phyloP scores from a whole-genome alignment of 2,888 invertebrate species.

The Colletes collaris region DNA sequence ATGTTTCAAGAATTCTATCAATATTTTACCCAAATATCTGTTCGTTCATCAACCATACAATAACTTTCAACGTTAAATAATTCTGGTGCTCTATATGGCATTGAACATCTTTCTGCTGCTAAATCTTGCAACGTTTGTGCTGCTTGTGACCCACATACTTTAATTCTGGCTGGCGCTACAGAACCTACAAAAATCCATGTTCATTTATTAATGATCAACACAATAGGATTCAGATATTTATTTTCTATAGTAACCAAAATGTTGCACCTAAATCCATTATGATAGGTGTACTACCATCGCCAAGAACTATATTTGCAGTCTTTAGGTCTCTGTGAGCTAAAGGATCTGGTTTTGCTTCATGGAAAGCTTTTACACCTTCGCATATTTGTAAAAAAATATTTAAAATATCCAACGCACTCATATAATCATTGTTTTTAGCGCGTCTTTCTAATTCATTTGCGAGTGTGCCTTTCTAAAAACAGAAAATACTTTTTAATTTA shows the following conservation, averaged over 20 bases:
- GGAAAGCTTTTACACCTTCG: conserved; percentile 89
- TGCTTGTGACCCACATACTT: conserved; percentile 87
- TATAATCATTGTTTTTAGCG: conserved; percentile 85
- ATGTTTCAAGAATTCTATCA: not conserved
- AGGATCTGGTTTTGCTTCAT: conserved; percentile 89
- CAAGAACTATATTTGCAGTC: conserved; percentile 92
- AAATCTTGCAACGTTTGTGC: conserved; percentile 90
- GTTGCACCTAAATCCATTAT: conserved; percentile 91
- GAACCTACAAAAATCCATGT: conserved; percentile 84
- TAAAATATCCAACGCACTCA: conserved; percentile 87
- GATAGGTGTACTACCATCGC: conserved; percentile 88
- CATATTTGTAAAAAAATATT: conserved; percentile 89
- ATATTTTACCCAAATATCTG: conserved; percentile 91
- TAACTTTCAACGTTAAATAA: conserved; percentile 93
- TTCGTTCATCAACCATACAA: conserved; percentile 91
- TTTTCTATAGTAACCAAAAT: conserved; percentile 11
- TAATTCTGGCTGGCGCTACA: conserved; percentile 86
- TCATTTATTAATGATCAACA: conserved; percentile 2
- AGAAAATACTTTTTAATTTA: not conserved
- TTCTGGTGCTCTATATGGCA: conserved; percentile 95
- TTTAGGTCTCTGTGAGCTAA: conserved; percentile 94
- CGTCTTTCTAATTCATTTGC: conserved; percentile 88
- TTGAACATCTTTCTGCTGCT: conserved; percentile 93
- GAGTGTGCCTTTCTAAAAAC: conserved; percentile 88
- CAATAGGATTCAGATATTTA: not conserved